Evolutionary conservation across 2,888 invertebrate genomes (phyloP), one percentile per base, ranked within the genome.

Genomic region (Proisotoma minuta): DNA sequence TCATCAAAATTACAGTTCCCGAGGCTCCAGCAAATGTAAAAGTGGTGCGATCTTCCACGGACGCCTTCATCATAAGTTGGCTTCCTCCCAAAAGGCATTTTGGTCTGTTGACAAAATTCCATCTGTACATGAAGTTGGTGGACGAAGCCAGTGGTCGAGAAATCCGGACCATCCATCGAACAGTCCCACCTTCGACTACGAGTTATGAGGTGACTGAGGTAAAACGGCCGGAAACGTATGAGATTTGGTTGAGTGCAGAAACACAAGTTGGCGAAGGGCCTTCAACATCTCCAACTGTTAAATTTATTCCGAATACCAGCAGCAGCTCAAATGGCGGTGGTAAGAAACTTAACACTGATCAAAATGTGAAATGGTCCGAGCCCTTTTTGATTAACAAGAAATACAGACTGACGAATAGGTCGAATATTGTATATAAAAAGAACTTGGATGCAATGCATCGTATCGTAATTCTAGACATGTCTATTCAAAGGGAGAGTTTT

Each of bases 11-110:
- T 74, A 68, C 76, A 88, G 90, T 87, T 51, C 90, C 91, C 10
- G 88, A 87, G 62, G 83, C 86, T 47, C 91, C 91, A 1, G 84
- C 85, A 3, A 87, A 87, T 74, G 86, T 91, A 68, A 91, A 90
- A 78, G 88, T 87, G 5, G 85, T 88, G 51, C 85, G 87, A 15
- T 85, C 86, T 72, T 85, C 87, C 2, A 82, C 85, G 1, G 86
- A 87, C 75, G 86, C 87, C 1, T 80, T 91, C 3, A 82, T 87
- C 69, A 84, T 91, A 18, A 87, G 88, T 0, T 91, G 91, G 91
- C 78, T 87, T 66, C 83, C 86, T 2, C 90, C 91, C 0, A 75
- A 80, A 3, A 85, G 87, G 68, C 85, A 87, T 0, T 91, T 91
- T 76, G 91, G 91, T 10, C 78, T 86, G 62, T 84, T 91, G 57